A percentile compares a stretch with the other conserved stretches of the same genome.
These are phyloP conservation scores for Tenthredo amoena DNA, from an alignment of 2,888 invertebrate species.

Conservation along the genomic window DNA sequence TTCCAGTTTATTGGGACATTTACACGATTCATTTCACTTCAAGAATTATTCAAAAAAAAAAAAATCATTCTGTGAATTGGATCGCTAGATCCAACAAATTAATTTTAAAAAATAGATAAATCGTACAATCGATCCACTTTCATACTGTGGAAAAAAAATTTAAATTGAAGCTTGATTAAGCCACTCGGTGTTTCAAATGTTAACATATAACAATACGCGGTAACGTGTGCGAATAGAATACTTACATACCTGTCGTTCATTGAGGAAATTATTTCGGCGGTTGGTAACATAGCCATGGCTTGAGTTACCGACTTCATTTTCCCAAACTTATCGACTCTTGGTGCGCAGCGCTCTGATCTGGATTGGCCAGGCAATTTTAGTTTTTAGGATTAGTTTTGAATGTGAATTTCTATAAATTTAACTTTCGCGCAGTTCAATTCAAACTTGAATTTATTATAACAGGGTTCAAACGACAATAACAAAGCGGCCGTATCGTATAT, in stretches of 20 bases:
- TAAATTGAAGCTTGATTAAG: not conserved
- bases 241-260: slow-evolving; percentile 12
- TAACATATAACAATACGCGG: slow-evolving; percentile 18
- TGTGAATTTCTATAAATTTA: not conserved
- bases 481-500: not conserved
- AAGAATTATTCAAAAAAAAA: not conserved
- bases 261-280: not conserved
- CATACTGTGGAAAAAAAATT: not conserved
- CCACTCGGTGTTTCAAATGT: not conserved
- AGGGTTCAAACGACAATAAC: not conserved
- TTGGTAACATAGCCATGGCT: not conserved
- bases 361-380: too few species aligned
- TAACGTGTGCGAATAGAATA: not conserved
- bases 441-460: not conserved
- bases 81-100: not conserved
- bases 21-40: not conserved
- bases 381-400: not conserved
- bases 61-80: not conserved
- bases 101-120: not conserved
- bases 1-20: not conserved
- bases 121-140: not conserved
- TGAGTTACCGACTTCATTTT: slow-evolving; percentile 28
- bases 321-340: slow-evolving; percentile 40
- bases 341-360: not conserved
- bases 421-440: not conserved